Evolutionary conservation across 2,797 vertebrate species (phyloP).

Genomic region (Xenops minutus): DNA sequence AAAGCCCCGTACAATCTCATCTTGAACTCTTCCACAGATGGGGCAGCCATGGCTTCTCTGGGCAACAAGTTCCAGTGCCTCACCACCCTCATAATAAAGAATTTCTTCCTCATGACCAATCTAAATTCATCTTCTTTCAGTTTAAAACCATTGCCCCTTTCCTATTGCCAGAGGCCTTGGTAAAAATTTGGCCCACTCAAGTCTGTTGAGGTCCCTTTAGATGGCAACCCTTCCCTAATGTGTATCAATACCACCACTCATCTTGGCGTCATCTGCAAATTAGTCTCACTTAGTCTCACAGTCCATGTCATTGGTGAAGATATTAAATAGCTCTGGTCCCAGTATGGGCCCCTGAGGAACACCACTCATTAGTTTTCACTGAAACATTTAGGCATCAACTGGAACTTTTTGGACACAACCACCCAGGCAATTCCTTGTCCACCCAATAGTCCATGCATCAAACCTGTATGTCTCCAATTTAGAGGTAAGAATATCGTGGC

Average conservation of each 20-base stretch:
- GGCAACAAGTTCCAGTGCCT: neutral
- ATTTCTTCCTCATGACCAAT: neutral
- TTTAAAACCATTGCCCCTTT: neutral
- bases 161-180: rapidly evolving
- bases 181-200: neutral
- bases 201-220: neutral
- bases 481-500: too few relatives aligned
- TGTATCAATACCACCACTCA: neutral
- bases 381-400: neutral
- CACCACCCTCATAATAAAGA: neutral
- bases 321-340: neutral
- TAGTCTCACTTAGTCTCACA: neutral
- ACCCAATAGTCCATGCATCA: neutral
- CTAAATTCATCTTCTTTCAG: neutral
- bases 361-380: neutral
- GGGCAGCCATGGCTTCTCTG: neutral
- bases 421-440: neutral
- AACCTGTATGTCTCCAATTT: neutral
- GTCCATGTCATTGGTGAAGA: neutral
- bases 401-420: neutral
- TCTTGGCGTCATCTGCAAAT: neutral
- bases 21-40: neutral
- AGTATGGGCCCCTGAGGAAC: rapidly evolving
- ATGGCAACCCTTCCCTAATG: neutral
- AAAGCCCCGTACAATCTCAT: neutral